These are phyloP conservation scores for Onychorhynchus coronatus DNA, from an alignment of 2,113 vertebrate genomes.

Conservation along the genomic window DNA sequence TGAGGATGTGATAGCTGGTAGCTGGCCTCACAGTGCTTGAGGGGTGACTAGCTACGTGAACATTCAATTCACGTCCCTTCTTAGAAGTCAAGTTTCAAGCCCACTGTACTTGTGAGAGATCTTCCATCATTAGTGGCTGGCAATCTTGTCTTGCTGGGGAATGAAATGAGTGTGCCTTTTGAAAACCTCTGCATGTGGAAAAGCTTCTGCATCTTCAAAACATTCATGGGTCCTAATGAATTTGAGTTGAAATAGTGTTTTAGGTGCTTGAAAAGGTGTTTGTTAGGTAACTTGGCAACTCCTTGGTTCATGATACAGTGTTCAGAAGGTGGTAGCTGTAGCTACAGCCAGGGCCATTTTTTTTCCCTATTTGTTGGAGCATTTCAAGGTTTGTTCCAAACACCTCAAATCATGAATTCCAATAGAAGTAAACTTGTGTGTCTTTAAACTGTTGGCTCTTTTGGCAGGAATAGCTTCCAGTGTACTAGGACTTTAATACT, in stretches of 20 bases:
- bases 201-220: background rate
- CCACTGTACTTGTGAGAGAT: background rate
- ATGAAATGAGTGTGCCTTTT: background rate
- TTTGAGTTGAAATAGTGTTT: background rate
- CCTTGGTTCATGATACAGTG: background rate
- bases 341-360: background rate
- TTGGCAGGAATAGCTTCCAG: background rate
- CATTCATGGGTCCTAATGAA: background rate
- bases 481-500: slow-evolving; percentile 38
- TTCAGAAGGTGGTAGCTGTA: background rate
- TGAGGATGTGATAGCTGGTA: background rate
- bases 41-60: background rate
- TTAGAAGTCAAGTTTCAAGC: background rate
- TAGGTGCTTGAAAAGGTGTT: background rate
- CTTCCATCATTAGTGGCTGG: background rate
- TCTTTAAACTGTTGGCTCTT: background rate
- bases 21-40: background rate
- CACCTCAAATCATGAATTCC: background rate
- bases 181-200: background rate
- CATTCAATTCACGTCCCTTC: background rate
- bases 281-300: background rate
- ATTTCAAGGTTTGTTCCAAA: slow-evolving; percentile 6
- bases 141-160: background rate
- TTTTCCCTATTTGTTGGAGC: background rate
- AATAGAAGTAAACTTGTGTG: background rate